phyloP scores from a whole-genome alignment of 2,113 vertebrate genomes.

The Elgaria multicarinata region DNA sequence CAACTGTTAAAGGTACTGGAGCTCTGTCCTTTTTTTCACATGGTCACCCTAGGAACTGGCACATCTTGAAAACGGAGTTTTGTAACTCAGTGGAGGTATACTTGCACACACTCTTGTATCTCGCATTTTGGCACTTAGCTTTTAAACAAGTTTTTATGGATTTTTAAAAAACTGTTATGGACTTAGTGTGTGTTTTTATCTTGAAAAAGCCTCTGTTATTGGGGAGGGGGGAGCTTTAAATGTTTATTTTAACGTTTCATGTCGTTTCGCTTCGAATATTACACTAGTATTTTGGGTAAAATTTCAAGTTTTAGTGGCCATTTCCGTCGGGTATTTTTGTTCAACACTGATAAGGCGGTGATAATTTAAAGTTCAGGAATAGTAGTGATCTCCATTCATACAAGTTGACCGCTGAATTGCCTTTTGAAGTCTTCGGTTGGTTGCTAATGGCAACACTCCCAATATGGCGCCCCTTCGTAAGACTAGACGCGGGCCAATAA shows the following conservation, averaged over 20 bases:
- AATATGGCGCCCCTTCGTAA: not conserved
- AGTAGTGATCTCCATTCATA: not conserved
- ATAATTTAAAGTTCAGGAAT: not conserved
- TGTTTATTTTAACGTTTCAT: not conserved
- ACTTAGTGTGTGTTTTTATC: too few relatives aligned
- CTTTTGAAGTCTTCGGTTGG: not conserved
- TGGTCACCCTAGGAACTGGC: too few relatives aligned
- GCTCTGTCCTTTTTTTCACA: too few relatives aligned
- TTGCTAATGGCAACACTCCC: slow-evolving; percentile 3
- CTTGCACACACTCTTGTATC: too few relatives aligned
- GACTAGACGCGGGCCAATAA: fast-evolving
- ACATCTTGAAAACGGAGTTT: too few relatives aligned
- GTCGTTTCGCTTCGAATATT: not conserved
- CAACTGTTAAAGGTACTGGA: too few relatives aligned
- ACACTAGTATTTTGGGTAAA: not conserved
- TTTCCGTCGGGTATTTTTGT: not conserved
- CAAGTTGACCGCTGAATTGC: not conserved
- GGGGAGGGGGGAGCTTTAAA: too few relatives aligned
- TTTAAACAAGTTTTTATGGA: too few relatives aligned
- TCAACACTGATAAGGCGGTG: too few relatives aligned
- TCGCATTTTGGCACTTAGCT: not conserved
- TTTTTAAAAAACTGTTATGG: too few relatives aligned
- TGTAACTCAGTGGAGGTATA: too few relatives aligned
- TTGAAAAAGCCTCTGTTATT: too few relatives aligned
- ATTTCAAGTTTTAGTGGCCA: not conserved